Percentiles rank a stretch among this genome's conserved stretches.
Evolutionary conservation across 92 coral and sea anemone species (phyloP).

Genomic region (Parazoanthus darwini): DNA sequence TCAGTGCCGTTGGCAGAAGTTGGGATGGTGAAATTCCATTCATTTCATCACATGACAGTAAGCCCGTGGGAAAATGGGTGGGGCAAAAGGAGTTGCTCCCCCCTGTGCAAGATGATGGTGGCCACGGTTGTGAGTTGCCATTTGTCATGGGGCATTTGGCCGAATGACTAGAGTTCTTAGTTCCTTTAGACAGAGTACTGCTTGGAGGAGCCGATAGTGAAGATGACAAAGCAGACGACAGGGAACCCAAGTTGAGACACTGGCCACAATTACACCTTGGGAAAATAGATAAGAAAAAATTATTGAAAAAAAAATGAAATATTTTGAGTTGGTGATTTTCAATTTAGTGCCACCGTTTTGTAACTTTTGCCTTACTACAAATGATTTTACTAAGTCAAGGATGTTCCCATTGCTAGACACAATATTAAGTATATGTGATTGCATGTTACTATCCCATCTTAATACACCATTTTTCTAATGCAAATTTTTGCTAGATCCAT

Average conservation of each 20-base stretch:
- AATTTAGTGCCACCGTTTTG: too few relatives aligned
- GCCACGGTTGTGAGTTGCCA: conserved; percentile 34
- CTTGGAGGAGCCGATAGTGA: conserved; percentile 11
- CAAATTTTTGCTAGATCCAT: too few relatives aligned
- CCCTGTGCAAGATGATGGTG: conserved; percentile 28
- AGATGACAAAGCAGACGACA: conserved; percentile 33
- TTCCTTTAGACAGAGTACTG: conserved; percentile 29
- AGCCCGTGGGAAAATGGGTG: conserved; percentile 52
- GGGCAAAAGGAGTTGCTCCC: conserved; percentile 43
- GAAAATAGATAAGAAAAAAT: background rate
- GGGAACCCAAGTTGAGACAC: conserved; percentile 44
- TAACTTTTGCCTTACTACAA: too few relatives aligned
- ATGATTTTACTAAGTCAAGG: too few relatives aligned
- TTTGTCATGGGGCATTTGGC: conserved; percentile 32
- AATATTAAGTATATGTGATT: too few relatives aligned
- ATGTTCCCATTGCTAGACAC: too few relatives aligned
- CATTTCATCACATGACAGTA: conserved; percentile 56
- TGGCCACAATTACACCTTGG: conserved; percentile 59
- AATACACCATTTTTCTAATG: too few relatives aligned
- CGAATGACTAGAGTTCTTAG: conserved; percentile 33
- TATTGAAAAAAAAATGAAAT: too few relatives aligned
- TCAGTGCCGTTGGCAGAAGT: conserved; percentile 68
- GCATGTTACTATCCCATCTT: too few relatives aligned
- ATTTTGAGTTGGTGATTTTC: too few relatives aligned
- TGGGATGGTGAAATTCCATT: conserved; percentile 60